Base-by-base conservation (phyloP, 53 echinoderm and acorn worm genomes). In the Henricia sp. region DNA sequence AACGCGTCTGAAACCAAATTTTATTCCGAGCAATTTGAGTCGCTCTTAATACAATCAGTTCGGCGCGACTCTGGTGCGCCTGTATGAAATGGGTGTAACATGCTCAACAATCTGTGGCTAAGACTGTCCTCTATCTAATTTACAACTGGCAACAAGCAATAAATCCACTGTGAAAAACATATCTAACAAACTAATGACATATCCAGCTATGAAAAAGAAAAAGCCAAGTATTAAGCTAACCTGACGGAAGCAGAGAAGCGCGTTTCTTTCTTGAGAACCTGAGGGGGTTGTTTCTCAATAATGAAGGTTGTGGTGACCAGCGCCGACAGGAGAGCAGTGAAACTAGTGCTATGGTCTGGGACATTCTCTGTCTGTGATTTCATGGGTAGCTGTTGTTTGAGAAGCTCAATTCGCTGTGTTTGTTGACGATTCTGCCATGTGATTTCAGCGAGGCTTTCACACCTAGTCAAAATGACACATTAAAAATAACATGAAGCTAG, bases 261-360 rank as follows among this genome's bases (percentile, higher is more conserved):
- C 3, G 99, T 99, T 39, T 99, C 99, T 77, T 99, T 99, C 95
- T 99, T 99, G 86, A 99, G 66, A 27, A 99, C 99, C 77, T 99
- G 99, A n/a, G 99, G 99, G 27, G 99, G 99, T 50, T 99, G 99
- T 51, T 99, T 99, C 86, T 99, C 99, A 38, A 99, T 99, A 14
- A 99, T 95, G 68, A 99, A 99, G 58, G 99, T 99, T 64, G 95
- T 92, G 87, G 95, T 95, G 25, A 99, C 95, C 19, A 99, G 88
- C 1, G 99, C 93, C 25, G 99, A 99, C 21, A 99, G 84, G 35
- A 95, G 90, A 38, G 90, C 90, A 35, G 95, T 99, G 52, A 99
- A 91, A 56, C 82, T 88, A 52, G 82, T 88, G 89, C 89, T 90
- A 38, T 95, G 91, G 65, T 99, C 92, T 26, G 94, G 90, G 16